phyloP scores from a whole-genome alignment of 2,797 vertebrate genomes.

The Loris lydekkerianus region DNA sequence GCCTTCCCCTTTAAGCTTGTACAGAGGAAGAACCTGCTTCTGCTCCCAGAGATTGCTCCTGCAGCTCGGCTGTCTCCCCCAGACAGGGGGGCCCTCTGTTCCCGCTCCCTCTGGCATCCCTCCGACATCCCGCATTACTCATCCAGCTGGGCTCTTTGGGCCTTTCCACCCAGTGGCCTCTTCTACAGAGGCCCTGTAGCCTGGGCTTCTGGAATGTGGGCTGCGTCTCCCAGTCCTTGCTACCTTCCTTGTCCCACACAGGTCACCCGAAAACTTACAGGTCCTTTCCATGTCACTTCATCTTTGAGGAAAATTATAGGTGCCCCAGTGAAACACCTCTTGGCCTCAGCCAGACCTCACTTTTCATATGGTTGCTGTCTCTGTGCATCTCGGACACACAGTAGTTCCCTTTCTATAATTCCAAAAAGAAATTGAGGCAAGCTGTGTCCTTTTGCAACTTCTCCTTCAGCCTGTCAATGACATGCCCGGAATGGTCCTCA shows the following conservation, averaged over 20 bases:
- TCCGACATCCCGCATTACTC: background rate
- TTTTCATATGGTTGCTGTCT: background rate
- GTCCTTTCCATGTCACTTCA: background rate
- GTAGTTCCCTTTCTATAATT: background rate
- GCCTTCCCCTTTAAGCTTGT: background rate
- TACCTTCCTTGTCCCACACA: background rate
- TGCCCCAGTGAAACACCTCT: too few species aligned
- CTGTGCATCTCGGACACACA: background rate
- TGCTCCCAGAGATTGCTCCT: too few species aligned
- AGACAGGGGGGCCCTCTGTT: too few species aligned
- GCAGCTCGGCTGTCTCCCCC: background rate
- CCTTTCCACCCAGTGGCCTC: background rate
- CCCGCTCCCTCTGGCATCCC: background rate
- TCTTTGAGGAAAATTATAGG: background rate
- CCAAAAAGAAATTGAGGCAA: background rate
- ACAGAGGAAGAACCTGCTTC: background rate
- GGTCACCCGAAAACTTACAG: background rate
- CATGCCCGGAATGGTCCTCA: accelerated
- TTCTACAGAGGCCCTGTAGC: background rate
- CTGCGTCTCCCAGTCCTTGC: background rate
- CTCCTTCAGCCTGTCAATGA: background rate
- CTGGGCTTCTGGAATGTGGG: background rate
- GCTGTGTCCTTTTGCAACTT: background rate
- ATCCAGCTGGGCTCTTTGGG: background rate
- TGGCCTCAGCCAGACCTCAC: background rate